These are phyloP conservation scores for Cetonia aurata DNA, from an alignment of 2,888 invertebrate genomes.

Conservation along the genomic window DNA sequence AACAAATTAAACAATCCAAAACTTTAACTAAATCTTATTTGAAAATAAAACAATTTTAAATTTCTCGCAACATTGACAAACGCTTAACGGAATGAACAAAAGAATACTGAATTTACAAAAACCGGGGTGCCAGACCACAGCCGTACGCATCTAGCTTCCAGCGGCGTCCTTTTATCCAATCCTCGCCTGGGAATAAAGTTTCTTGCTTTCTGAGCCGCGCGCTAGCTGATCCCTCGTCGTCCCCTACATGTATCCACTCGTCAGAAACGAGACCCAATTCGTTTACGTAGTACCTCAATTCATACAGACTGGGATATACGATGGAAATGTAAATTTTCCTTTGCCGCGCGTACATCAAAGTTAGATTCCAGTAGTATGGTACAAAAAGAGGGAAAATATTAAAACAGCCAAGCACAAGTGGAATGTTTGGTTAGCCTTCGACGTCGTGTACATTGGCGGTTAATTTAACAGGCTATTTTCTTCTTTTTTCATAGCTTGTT, in stretches of 20 bases:
- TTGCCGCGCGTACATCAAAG: conserved; percentile 15
- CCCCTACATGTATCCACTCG: neutral
- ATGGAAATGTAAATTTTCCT: conserved; percentile 7
- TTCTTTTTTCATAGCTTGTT: neutral
- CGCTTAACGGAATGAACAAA: no score
- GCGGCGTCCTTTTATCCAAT: no score
- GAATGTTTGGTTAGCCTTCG: neutral
- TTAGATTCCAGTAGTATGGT: conserved; percentile 8
- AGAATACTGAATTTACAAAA: no score
- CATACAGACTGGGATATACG: neutral
- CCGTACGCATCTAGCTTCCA: no score
- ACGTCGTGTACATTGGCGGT: neutral
- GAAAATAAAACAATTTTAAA: no score
- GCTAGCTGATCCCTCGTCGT: no score
- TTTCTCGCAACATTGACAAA: no score
- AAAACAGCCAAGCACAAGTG: conserved; percentile 4
- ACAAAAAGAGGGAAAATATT: neutral
- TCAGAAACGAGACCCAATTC: neutral
- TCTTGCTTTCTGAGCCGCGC: no score
- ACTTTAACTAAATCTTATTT: no score
- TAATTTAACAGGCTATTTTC: neutral
- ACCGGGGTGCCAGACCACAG: no score
- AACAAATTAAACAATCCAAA: no score
- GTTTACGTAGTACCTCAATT: conserved; percentile 16
- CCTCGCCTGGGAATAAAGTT: no score